Conservation (phyloP, 1,140 invertebrate genomes). For the Panulirus ornatus region DNA sequence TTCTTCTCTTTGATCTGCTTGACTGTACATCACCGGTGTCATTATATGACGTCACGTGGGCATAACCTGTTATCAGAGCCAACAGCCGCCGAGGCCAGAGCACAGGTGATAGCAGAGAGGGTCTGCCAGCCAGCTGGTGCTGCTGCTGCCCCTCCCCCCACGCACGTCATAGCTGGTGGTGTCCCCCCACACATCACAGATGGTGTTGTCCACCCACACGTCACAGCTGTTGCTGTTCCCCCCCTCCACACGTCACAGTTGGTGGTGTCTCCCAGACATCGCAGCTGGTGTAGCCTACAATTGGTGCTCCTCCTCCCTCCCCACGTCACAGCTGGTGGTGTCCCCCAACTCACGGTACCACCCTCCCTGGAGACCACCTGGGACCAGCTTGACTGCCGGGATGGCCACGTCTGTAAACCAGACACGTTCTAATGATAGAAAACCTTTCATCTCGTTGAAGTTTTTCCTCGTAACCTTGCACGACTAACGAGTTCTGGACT, state of each 20-base stretch:
- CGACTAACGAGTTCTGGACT: background rate
- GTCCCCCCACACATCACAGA: too few relatives aligned
- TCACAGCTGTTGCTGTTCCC: too few relatives aligned
- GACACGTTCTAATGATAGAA: background rate
- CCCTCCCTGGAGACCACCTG: too few relatives aligned
- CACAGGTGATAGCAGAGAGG: background rate
- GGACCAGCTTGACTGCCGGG: too few relatives aligned
- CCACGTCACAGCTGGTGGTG: too few relatives aligned
- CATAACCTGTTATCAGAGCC: background rate
- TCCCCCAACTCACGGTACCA: too few relatives aligned
- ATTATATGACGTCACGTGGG: constrained; percentile 3
- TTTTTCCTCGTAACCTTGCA: background rate
- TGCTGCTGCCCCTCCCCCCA: too few relatives aligned
- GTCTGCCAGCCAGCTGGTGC: background rate
- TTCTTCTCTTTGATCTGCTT: background rate
- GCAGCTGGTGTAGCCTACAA: too few relatives aligned
- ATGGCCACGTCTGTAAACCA: background rate
- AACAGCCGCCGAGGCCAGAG: background rate
- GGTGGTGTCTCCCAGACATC: too few relatives aligned
- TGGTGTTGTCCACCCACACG: too few relatives aligned
- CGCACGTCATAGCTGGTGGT: background rate
- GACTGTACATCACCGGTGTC: background rate
- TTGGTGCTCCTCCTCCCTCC: background rate
- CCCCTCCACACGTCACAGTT: too few relatives aligned
- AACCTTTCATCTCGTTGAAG: background rate